phyloP scores from a whole-genome alignment of 2,797 vertebrate species.

The Smutsia temminckii region DNA sequence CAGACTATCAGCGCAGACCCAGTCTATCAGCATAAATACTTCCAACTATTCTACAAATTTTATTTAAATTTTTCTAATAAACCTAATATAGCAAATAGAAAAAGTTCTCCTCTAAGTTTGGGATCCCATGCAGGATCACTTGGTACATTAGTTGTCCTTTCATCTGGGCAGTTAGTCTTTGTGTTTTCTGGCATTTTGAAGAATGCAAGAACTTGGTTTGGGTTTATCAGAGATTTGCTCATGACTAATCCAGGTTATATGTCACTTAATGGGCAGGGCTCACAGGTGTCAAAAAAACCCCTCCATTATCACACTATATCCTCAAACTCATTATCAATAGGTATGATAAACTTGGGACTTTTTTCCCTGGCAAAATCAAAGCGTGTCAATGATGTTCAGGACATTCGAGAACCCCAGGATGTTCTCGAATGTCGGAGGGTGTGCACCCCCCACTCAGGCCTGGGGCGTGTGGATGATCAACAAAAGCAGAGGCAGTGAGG shows the following conservation, averaged over 20 bases:
- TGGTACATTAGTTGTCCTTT: background rate
- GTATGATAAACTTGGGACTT: background rate
- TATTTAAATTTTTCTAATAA: background rate
- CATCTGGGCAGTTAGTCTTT: background rate
- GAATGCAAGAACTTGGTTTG: accelerated
- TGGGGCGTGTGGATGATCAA: background rate
- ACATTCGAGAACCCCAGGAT: background rate
- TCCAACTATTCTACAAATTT: background rate
- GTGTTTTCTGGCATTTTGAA: background rate
- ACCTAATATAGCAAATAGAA: background rate
- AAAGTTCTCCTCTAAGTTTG: background rate
- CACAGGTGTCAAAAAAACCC: no score
- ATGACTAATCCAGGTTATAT: background rate
- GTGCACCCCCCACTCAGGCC: background rate
- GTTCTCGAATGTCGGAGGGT: background rate
- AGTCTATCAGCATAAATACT: background rate
- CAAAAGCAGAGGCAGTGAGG: no score
- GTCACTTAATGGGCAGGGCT: background rate
- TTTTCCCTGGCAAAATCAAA: background rate
- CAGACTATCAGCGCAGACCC: background rate
- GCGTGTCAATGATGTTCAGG: background rate
- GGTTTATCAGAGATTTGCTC: background rate
- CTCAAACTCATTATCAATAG: background rate
- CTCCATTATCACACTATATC: background rate
- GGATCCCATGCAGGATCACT: background rate